Base-by-base conservation (phyloP, 2,888 invertebrate species). In the Calliphora vomitoria region DNA sequence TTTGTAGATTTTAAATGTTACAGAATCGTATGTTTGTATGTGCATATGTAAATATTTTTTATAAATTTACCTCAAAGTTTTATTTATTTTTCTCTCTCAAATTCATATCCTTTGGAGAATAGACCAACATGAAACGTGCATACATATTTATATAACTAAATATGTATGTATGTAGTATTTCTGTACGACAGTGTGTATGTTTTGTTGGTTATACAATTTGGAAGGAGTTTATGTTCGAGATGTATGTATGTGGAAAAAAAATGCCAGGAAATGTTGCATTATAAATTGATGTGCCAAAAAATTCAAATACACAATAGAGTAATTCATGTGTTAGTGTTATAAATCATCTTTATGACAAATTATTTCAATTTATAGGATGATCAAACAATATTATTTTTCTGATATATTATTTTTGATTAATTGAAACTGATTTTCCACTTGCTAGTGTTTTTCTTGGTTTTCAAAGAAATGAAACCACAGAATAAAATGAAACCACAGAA, bases 231-330 rank as follows among this genome's bases (percentile, higher is more conserved):
- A 6, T 64, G n/a, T 53, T 35, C 35, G 35, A 44, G 18, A 62
- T 71, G 60, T 25, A 10, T 8, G 3, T 55, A 10, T 4, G 8
- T 13, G 13, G 11, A 55, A 25, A 41, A 44, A 44, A 55, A 41
- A 25, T 74, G 3, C 6, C 68, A 69, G 69, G 15, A 74, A 72
- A 66, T 55, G 44, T 66, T 79, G 72, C 64, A 72, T 74, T 74
- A 72, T 55, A 58, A 66, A 78, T 78, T 35, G 25, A 71, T 62
- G 69, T 69, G 68, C 6, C 60, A 62, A 38, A 66, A 25, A 31
- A 64, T 64, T 38, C 8, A 47, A 66, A 25, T 50, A 15, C 4
- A 25, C 8, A 20, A 79, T 25, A 8, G n/a, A n/a, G 38, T 60
- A 35, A 80, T 47, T 68, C 15, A 5, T 53, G 6, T 66, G 18